Percentiles rank a stretch among this genome's conserved stretches.
Evolutionary conservation across 2,888 invertebrate genomes (phyloP).

Genomic region (Agrotis ipsilon): DNA sequence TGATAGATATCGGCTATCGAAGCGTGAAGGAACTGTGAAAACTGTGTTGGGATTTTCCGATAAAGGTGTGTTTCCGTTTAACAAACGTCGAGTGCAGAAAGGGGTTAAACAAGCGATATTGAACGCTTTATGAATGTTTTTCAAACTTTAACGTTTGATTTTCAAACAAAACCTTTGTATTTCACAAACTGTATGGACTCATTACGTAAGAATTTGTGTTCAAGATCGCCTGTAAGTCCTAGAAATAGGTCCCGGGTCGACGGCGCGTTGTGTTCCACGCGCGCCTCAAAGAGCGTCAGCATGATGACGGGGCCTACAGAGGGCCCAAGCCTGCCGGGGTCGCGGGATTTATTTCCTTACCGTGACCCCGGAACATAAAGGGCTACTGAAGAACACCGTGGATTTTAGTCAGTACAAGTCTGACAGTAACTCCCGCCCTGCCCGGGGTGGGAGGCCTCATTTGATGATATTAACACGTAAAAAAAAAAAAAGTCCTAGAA

Average conservation of each 20-base stretch:
- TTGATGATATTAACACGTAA: too few species aligned
- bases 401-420: too few species aligned
- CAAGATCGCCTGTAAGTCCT: slow-evolving; percentile 18
- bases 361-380: too few species aligned
- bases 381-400: too few species aligned
- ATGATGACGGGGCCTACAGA: too few species aligned
- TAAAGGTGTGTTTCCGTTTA: slow-evolving; percentile 45
- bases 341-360: too few species aligned
- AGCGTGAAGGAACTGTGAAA: slow-evolving; percentile 41
- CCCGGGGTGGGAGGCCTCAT: too few species aligned
- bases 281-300: too few species aligned
- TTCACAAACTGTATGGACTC: background rate
- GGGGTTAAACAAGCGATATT: slow-evolving; percentile 27
- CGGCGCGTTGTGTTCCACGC: too few species aligned
- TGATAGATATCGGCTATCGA: slow-evolving; percentile 40
- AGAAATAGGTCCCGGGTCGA: too few species aligned
- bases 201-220: slow-evolving; percentile 10
- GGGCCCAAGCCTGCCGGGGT: too few species aligned
- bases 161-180: slow-evolving; percentile 19
- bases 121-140: slow-evolving; percentile 33
- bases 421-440: too few species aligned
- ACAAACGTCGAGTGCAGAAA: slow-evolving; percentile 49
- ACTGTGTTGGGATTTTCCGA: slow-evolving; percentile 32
- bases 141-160: slow-evolving; percentile 27
- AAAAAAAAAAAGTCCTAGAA: slow-evolving; percentile 29